A percentile compares a stretch with the other conserved stretches of the same genome.
These are phyloP conservation scores for Bilobella aurantiaca DNA, from an alignment of 1,140 invertebrate species.

Conservation along the genomic window DNA sequence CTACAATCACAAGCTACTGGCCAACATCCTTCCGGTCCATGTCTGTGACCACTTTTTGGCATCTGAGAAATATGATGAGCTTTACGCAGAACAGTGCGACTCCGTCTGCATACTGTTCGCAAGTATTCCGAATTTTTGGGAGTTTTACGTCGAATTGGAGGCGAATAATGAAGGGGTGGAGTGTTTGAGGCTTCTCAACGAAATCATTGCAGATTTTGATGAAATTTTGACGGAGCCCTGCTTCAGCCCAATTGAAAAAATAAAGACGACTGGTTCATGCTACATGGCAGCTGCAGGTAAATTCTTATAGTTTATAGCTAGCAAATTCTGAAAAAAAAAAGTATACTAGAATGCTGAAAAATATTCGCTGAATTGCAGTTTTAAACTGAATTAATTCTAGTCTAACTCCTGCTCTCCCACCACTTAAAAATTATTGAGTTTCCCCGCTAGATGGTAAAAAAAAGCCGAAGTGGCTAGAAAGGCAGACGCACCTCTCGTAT, in stretches of 20 bases:
- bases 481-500: no score
- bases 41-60: conserved; percentile 84
- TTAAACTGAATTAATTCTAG: no score
- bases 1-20: conserved; percentile 81
- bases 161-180: conserved; percentile 91
- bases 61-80: conserved; percentile 42
- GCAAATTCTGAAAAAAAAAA: background rate
- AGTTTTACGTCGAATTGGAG: conserved; percentile 91
- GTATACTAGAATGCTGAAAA: no score
- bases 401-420: no score
- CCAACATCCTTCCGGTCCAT: conserved; percentile 88
- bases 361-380: no score
- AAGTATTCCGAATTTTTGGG: conserved; percentile 92
- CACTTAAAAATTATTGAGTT: no score
- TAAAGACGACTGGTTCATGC: conserved; percentile 89
- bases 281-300: conserved; percentile 93
- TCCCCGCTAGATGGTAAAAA: no score
- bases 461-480: no score
- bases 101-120: conserved; percentile 91
- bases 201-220: conserved; percentile 95
- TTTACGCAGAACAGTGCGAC: conserved; percentile 91
- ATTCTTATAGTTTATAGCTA: conserved; percentile 19
- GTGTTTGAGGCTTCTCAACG: conserved; percentile 83
- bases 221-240: conserved; percentile 72
- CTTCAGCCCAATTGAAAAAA: conserved; percentile 90